Conservation (phyloP, 1,140 invertebrate species). For the Drosophila oshimai region DNA sequence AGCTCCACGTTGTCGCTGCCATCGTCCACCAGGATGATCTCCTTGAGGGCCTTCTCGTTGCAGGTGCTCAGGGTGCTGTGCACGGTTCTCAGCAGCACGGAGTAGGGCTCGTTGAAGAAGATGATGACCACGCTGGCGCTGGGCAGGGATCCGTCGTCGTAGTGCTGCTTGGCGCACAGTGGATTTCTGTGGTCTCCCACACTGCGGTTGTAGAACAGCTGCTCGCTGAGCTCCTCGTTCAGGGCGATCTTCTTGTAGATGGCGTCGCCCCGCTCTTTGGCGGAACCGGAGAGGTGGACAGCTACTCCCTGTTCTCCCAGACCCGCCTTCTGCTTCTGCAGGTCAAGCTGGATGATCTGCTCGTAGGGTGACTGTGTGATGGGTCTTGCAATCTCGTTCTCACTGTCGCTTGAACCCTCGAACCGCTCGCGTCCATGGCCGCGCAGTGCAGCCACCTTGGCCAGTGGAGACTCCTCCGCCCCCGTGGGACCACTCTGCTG, state of each 20-base stretch:
- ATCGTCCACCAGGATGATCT: conserved; percentile 95
- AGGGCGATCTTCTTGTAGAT: conserved; percentile 90
- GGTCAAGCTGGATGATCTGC: conserved; percentile 74
- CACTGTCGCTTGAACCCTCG: conserved; percentile 21
- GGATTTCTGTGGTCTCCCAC: conserved; percentile 86
- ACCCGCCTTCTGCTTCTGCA: conserved; percentile 76
- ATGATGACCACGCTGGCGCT: conserved; percentile 90
- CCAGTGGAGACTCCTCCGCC: conserved; percentile 3
- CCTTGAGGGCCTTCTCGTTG: conserved; percentile 87
- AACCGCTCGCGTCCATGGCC: conserved; percentile 20
- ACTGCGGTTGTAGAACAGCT: conserved; percentile 89
- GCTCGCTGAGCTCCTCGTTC: conserved; percentile 91
- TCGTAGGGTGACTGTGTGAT: conserved; percentile 75
- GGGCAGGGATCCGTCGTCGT: conserved; percentile 83
- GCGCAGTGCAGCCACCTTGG: conserved; percentile 7
- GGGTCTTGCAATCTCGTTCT: conserved; percentile 53
- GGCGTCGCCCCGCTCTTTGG: conserved; percentile 85
- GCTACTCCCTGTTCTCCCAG: conserved; percentile 87
- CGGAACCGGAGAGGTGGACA: conserved; percentile 84
- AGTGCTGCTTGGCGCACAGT: conserved; percentile 83
- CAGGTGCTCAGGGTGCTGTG: conserved; percentile 94
- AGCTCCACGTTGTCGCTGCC: conserved; percentile 91
- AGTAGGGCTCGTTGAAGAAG: conserved; percentile 95
- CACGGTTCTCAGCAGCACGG: conserved; percentile 91
- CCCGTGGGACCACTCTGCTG: conserved; percentile 42